Percentiles rank a stretch among this genome's conserved stretches.
These are phyloP conservation scores for Micoletzkya japonica DNA, from an alignment of 2,888 invertebrate genomes.

Conservation along the genomic window DNA sequence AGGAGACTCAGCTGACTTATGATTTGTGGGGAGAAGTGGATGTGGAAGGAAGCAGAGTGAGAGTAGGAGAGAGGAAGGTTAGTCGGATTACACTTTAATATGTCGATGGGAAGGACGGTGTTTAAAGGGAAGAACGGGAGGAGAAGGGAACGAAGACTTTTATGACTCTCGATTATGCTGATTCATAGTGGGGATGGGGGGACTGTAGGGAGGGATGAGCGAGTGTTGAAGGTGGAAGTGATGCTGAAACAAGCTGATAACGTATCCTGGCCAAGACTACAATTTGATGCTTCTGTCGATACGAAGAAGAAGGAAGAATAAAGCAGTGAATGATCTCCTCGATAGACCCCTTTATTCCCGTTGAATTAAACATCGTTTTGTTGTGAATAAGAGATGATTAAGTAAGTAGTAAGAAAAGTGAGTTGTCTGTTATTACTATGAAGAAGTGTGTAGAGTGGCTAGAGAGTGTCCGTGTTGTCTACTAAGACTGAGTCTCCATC, in stretches of 20 bases:
- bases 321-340: too few species aligned
- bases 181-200: neutral
- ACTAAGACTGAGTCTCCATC: too few species aligned
- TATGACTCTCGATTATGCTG: neutral
- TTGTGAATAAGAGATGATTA: too few species aligned
- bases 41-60: slow-evolving; percentile 46
- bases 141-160: neutral
- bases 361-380: too few species aligned
- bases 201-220: neutral
- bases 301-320: too few species aligned
- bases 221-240: slow-evolving; percentile 47
- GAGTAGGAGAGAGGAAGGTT: slow-evolving; percentile 56
- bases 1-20: slow-evolving; percentile 46
- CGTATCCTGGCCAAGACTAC: slow-evolving; percentile 54
- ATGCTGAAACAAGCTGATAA: slow-evolving; percentile 53
- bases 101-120: neutral
- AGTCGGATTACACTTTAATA: neutral
- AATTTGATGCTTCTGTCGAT: slow-evolving; percentile 44
- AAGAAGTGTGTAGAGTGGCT: too few species aligned
- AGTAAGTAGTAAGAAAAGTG: too few species aligned
- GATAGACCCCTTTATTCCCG: too few species aligned
- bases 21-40: slow-evolving; percentile 59
- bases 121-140: neutral
- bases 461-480: too few species aligned
- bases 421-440: too few species aligned